phyloP scores from a whole-genome alignment of 2,888 invertebrate genomes.

The Arenicola marina region DNA sequence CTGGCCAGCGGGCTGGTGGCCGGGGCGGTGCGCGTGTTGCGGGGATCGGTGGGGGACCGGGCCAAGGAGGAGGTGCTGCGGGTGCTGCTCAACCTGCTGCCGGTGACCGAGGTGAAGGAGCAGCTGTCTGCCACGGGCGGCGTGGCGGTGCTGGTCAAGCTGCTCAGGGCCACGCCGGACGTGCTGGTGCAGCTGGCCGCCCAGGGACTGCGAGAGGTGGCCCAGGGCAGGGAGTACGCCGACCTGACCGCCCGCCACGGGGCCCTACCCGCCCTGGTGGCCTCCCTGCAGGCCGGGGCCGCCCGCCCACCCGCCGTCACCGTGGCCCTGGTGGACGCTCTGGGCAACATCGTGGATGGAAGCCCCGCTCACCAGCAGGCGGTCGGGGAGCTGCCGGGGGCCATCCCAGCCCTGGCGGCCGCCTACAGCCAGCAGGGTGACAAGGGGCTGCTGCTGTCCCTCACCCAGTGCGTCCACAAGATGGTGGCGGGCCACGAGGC shows the following conservation, averaged over 20 bases:
- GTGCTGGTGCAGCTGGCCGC: constrained; percentile 46
- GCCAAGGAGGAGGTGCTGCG: constrained; percentile 50
- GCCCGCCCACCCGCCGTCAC: constrained; percentile 47
- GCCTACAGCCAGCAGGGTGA: constrained; percentile 45
- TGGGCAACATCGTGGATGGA: constrained; percentile 48
- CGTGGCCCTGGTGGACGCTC: constrained; percentile 45
- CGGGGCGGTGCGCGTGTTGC: constrained; percentile 50
- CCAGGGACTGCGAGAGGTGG: constrained; percentile 44
- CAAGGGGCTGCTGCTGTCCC: constrained; percentile 44
- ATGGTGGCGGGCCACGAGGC: constrained; percentile 38
- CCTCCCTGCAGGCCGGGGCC: constrained; percentile 40
- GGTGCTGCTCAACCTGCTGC: constrained; percentile 48
- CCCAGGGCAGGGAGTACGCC: constrained; percentile 41
- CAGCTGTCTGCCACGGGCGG: constrained; percentile 48
- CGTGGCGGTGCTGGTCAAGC: constrained; percentile 40
- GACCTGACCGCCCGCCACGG: constrained; percentile 46
- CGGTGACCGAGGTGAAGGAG: constrained; percentile 44
- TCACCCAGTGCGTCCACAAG: constrained; percentile 45
- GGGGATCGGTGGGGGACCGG: constrained; percentile 42
- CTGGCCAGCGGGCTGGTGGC: constrained; percentile 48
- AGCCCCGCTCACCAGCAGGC: constrained; percentile 39
- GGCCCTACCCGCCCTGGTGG: constrained; percentile 49
- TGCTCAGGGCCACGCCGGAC: constrained; percentile 43
- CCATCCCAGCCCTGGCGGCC: constrained; percentile 59
- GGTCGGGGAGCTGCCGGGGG: constrained; percentile 41